A percentile compares a stretch with the other conserved stretches of the same genome.
Evolutionary conservation across 2,888 invertebrate species (phyloP).

Genomic region (Lasiommata megera): DNA sequence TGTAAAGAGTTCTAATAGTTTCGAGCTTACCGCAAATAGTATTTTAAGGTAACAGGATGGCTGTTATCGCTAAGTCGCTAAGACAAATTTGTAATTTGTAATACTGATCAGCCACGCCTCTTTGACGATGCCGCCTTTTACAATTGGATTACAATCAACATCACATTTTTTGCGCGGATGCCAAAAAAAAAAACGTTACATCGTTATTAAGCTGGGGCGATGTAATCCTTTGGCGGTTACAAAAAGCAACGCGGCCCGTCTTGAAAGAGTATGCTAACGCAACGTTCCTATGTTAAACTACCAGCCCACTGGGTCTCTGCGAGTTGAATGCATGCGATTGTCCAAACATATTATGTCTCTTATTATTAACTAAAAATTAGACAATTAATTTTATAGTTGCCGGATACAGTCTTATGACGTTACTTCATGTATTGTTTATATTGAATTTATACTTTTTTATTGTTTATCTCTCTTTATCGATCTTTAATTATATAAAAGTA

Average conservation of each 20-base stretch:
- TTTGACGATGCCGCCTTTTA: constrained; percentile 10
- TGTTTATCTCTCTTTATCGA: too few species aligned
- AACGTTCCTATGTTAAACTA: background rate
- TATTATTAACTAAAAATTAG: too few species aligned
- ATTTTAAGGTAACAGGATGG: too few species aligned
- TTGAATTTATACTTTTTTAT: too few species aligned
- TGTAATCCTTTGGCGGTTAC: constrained; percentile 10
- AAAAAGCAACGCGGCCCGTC: background rate
- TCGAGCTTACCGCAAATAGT: too few species aligned
- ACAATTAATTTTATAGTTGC: too few species aligned
- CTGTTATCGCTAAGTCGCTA: background rate
- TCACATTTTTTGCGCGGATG: constrained; percentile 1
- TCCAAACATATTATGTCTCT: too few species aligned
- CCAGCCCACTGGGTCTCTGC: background rate
- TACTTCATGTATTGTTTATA: too few species aligned
- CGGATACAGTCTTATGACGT: too few species aligned
- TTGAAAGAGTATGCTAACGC: background rate
- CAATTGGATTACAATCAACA: constrained; percentile 16
- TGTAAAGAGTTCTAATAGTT: too few species aligned
- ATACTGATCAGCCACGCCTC: constrained; percentile 5
- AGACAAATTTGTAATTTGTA: background rate
- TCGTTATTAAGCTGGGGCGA: constrained; percentile 12
- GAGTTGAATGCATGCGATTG: background rate
- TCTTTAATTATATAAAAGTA: too few species aligned
- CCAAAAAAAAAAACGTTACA: constrained; percentile 3